phyloP scores from a whole-genome alignment of 2,888 invertebrate genomes.

The Timandra comae region DNA sequence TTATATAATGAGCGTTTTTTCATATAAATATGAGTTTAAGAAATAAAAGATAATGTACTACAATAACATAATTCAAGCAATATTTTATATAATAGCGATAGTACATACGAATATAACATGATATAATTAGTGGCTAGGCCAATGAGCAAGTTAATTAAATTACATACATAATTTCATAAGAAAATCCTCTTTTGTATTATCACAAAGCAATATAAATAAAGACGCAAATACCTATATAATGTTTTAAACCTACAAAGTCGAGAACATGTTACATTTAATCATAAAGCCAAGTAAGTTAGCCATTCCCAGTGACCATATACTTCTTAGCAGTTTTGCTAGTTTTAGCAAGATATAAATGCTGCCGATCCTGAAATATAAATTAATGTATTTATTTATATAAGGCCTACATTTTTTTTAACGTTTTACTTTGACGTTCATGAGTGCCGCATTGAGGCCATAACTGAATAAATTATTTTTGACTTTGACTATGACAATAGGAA shows the following conservation, averaged over 20 bases:
- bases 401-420: no score
- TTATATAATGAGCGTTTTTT: no score
- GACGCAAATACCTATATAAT: no score
- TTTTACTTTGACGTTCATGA: no score
- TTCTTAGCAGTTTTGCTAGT: slow-evolving; percentile 19
- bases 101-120: slow-evolving; percentile 1
- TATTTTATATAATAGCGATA: not conserved
- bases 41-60: no score
- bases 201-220: not conserved
- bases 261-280: slow-evolving; percentile 14
- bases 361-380: slow-evolving; percentile 27
- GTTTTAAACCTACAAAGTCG: slow-evolving; percentile 4
- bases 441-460: no score
- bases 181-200: not conserved
- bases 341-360: slow-evolving; percentile 21
- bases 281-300: slow-evolving; percentile 17
- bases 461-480: no score
- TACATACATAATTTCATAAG: not conserved
- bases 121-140: slow-evolving; percentile 7
- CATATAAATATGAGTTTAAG: no score
- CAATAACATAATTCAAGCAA: no score
- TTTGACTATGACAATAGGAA: no score
- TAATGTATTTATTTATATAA: no score
- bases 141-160: no score
- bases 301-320: slow-evolving; percentile 15